phyloP scores from a whole-genome alignment of 2,888 invertebrate genomes.

The Cheilosia grossa region DNA sequence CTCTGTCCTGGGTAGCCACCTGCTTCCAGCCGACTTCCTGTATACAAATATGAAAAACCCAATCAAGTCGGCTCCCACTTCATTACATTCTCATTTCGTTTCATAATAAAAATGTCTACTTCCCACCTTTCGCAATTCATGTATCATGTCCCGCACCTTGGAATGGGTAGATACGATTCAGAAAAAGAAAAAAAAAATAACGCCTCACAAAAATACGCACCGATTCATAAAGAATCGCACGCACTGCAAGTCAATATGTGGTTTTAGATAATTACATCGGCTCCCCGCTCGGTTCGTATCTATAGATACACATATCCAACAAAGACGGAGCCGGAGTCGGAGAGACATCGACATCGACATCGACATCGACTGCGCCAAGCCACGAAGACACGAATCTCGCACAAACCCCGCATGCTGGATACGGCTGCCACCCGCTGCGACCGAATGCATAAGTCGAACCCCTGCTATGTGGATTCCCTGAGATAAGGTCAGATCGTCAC shows the following conservation, averaged over 20 bases:
- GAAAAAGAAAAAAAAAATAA: neutral
- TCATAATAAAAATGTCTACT: conserved; percentile 69
- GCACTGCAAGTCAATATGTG: conserved; percentile 70
- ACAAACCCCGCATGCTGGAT: conserved; percentile 62
- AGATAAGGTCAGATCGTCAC: conserved; percentile 70
- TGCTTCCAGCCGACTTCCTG: neutral
- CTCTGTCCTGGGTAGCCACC: too few relatives aligned
- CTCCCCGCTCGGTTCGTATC: conserved; percentile 62
- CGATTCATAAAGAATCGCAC: conserved; percentile 52
- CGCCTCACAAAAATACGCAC: neutral
- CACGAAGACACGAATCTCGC: conserved; percentile 67
- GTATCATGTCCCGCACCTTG: conserved; percentile 64
- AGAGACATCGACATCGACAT: conserved; percentile 55
- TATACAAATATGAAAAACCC: neutral
- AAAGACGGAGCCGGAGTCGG: conserved; percentile 40
- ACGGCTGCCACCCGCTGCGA: conserved; percentile 69
- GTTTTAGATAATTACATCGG: conserved; percentile 73
- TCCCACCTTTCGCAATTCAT: conserved; percentile 73
- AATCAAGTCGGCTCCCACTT: conserved; percentile 17
- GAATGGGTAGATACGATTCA: conserved; percentile 1
- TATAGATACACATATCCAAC: conserved; percentile 21
- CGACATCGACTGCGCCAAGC: conserved; percentile 45
- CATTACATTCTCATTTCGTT: conserved; percentile 18
- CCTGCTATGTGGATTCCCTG: conserved; percentile 70
- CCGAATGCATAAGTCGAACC: conserved; percentile 72